Evolutionary conservation across 2,888 invertebrate species (phyloP).

Genomic region (Craniophora ligustri): DNA sequence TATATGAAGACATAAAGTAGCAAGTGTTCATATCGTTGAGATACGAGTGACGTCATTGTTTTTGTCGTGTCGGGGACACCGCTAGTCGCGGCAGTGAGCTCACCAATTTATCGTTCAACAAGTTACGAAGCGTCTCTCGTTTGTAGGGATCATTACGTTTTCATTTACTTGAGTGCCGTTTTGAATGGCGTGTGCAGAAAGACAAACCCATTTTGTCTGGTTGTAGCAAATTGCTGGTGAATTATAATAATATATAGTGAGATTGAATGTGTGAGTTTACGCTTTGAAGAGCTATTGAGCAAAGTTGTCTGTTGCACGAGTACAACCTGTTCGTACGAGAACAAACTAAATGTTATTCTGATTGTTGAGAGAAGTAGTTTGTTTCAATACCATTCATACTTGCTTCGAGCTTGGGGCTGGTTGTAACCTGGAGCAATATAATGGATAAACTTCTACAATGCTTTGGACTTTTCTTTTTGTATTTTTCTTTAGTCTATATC

Average conservation of each 20-base stretch:
- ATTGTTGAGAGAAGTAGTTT: neutral
- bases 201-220: constrained; percentile 52
- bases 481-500: no score
- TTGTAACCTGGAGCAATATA: neutral
- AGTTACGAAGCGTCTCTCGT: constrained; percentile 46
- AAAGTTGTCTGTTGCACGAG: constrained; percentile 3
- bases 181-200: constrained; percentile 53
- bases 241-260: constrained; percentile 48
- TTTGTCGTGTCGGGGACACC: constrained; percentile 10
- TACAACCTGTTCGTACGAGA: neutral
- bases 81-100: constrained; percentile 32
- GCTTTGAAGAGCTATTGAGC: constrained; percentile 2
- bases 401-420: neutral
- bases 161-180: constrained; percentile 56
- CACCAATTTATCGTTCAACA: constrained; percentile 49
- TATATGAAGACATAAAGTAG: constrained; percentile 32
- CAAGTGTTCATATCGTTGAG: constrained; percentile 26
- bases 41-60: constrained; percentile 12
- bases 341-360: neutral
- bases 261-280: constrained; percentile 27
- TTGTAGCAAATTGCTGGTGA: constrained; percentile 41
- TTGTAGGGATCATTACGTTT: constrained; percentile 56
- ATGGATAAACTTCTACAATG: no score
- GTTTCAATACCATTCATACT: neutral
- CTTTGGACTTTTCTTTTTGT: neutral